These are phyloP conservation scores for Ctenochaetus hawaiiensis DNA, from an alignment of 2,797 vertebrate genomes.

Conservation along the genomic window DNA sequence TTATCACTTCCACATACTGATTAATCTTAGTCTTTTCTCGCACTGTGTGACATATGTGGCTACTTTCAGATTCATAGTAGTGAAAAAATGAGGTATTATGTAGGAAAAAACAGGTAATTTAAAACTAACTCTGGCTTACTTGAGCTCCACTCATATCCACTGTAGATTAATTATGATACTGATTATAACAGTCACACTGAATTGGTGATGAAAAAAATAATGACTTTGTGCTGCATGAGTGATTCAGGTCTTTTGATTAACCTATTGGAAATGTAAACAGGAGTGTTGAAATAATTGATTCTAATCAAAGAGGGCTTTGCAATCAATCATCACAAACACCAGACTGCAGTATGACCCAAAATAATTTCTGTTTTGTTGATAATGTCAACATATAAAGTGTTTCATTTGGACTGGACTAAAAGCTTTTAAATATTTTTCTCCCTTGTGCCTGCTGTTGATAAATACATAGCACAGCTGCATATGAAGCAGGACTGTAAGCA, in stretches of 20 bases:
- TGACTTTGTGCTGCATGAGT: conserved; percentile 41
- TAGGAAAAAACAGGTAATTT: background rate
- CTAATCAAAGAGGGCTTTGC: conserved; percentile 24
- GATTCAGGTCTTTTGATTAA: conserved; percentile 38
- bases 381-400: background rate
- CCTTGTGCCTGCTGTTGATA: background rate
- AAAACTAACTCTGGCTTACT: conserved; percentile 3
- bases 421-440: conserved; percentile 23
- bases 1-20: too few species aligned
- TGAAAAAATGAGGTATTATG: background rate
- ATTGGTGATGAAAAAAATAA: conserved; percentile 27
- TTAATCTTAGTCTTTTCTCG: too few species aligned
- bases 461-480: conserved; percentile 26
- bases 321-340: conserved; percentile 22
- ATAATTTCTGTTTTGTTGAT: background rate
- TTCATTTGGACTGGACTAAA: background rate
- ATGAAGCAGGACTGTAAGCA: conserved; percentile 18
- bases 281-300: conserved; percentile 35
- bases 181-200: conserved; percentile 45
- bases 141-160: background rate
- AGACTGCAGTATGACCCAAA: conserved; percentile 5
- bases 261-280: conserved; percentile 48
- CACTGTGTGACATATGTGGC: too few species aligned
- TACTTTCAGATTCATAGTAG: too few species aligned
- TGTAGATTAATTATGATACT: conserved; percentile 37